Conservation (phyloP, 2,888 invertebrate species). For the Cataglyphis livida region DNA sequence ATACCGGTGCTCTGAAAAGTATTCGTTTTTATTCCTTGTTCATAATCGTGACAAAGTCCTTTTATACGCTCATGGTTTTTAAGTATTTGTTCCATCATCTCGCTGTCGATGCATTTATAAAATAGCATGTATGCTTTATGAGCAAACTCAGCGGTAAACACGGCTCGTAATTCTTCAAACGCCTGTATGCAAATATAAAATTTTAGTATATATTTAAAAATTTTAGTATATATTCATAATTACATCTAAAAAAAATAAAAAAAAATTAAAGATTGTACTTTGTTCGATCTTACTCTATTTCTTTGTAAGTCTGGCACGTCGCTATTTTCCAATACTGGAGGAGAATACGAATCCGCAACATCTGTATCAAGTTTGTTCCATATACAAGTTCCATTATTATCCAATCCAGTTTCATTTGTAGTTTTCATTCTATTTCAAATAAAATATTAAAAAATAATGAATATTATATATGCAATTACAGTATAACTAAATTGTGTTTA, state of each 20-base stretch:
- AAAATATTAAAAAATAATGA: constrained; percentile 20
- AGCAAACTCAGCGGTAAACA: constrained; percentile 95
- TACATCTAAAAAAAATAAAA: neutral
- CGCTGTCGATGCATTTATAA: constrained; percentile 90
- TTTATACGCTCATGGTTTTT: constrained; percentile 93
- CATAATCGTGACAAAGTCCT: constrained; percentile 92
- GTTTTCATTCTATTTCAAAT: constrained; percentile 38
- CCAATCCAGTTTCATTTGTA: constrained; percentile 49
- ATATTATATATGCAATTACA: neutral
- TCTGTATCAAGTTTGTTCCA: constrained; percentile 80
- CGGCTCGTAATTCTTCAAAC: constrained; percentile 92
- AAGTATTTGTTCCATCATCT: constrained; percentile 90
- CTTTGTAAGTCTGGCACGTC: constrained; percentile 79
- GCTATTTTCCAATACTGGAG: constrained; percentile 84
- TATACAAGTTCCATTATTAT: constrained; percentile 58
- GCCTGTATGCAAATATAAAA: constrained; percentile 85
- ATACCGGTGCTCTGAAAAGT: constrained; percentile 64
- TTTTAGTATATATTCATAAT: constrained; percentile 26
- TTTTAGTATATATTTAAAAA: constrained; percentile 34
- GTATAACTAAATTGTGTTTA: neutral
- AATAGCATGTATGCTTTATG: constrained; percentile 93
- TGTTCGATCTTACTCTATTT: constrained; percentile 76
- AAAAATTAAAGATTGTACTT: neutral
- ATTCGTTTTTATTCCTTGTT: constrained; percentile 86
- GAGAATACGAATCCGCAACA: constrained; percentile 88